Base-by-base conservation (phyloP, 2,113 vertebrate genomes). In the Coptodon rendalli region DNA sequence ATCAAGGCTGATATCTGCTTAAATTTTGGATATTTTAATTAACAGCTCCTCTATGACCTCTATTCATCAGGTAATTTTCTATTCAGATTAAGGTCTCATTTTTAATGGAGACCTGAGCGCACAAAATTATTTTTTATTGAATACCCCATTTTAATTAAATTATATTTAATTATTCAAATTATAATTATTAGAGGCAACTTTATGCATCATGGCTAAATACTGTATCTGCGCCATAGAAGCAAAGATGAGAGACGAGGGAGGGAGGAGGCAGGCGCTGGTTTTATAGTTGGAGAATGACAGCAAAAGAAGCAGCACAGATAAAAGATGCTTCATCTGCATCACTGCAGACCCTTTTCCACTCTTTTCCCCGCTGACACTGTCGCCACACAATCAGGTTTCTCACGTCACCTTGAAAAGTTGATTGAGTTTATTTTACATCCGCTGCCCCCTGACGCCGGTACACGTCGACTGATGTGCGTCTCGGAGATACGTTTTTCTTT, bases 391-490 rank as follows among this genome's bases (percentile, higher is more conserved):
- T 93, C 87, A 40, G 73, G 80, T 83, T 90, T 31, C 52, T 38
- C 48, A 22, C 83, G 83, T 93, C 91, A 94, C 90, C 92, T 94
- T 94, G 93, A 89, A 68, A 92, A 90, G 80, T 80, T 84, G 81
- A 91, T 86, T 40, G 86, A 82, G 89, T 92, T 92, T 71, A 81
- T 57, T 84, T 79, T 45, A 73, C 34, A 14, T 84, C 83, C 56
- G 22, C 78, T 34, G 61, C 53, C 88, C 34, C 43, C 83, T 80
- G 48, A 89, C 31, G 83, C 53, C 57, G 54, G 87, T 83, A 83
- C 27, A 43, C 13, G 48, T 73, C 76, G 31, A 66, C 50, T 82
- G 78, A 38, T 45, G 61, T 59, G n/a, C 53, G 53, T 34, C 81
- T 57, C 10, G 50, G 52, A 82, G 79, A 87, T 83, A 53, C 80